Evolutionary conservation across 1,140 invertebrate species (phyloP).

Genomic region (Goniozus legneri): DNA sequence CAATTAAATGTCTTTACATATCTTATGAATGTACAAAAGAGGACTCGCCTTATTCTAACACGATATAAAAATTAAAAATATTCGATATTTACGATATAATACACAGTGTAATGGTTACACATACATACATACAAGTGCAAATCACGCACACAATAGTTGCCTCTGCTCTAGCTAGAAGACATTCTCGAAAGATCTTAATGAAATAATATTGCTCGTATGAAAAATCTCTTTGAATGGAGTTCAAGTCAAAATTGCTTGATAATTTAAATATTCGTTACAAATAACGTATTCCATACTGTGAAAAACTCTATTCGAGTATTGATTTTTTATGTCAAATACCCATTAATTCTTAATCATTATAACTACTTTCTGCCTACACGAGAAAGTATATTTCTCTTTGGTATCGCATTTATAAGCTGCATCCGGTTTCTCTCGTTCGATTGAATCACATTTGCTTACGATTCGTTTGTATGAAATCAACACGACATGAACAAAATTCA

Average conservation of each 20-base stretch:
- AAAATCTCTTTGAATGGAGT: too few species aligned
- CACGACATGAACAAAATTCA: too few species aligned
- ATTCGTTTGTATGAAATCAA: too few species aligned
- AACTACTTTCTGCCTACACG: slow-evolving; percentile 2
- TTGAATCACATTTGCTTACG: too few species aligned
- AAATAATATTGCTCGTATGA: too few species aligned
- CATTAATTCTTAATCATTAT: slow-evolving; percentile 6
- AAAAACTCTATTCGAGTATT: slow-evolving; percentile 14
- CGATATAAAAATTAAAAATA: slow-evolving; percentile 33
- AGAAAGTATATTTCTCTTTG: slow-evolving; percentile 30
- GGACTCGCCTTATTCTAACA: slow-evolving; percentile 21
- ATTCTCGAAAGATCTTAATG: too few species aligned
- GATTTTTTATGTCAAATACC: slow-evolving; percentile 32
- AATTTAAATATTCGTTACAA: too few species aligned
- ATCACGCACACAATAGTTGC: slow-evolving; percentile 16
- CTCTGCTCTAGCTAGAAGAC: too few species aligned
- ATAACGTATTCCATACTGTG: too few species aligned
- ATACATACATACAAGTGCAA: slow-evolving; percentile 20
- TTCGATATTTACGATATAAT: slow-evolving; percentile 30
- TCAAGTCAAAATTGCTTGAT: too few species aligned
- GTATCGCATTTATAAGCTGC: slow-evolving; percentile 26
- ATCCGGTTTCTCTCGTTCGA: too few species aligned
- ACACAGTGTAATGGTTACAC: slow-evolving; percentile 23
- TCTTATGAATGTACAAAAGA: slow-evolving; percentile 43
- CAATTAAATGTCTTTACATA: slow-evolving; percentile 40